These are phyloP conservation scores for Dioctria linearis DNA, from an alignment of 2,888 invertebrate species.

Conservation along the genomic window DNA sequence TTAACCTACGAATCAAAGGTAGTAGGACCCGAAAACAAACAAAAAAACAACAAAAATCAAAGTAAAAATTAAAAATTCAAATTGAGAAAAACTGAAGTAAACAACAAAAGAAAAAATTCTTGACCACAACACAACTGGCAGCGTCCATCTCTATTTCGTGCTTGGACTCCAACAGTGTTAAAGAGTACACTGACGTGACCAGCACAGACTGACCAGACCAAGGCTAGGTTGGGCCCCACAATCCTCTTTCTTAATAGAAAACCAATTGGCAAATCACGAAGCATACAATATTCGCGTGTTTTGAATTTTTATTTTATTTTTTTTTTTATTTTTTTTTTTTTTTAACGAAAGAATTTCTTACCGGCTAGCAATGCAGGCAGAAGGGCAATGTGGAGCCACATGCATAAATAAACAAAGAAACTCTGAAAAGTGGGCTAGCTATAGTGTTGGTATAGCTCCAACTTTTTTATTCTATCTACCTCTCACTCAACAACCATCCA, in stretches of 20 bases:
- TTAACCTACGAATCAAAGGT: neutral
- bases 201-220: too few species aligned
- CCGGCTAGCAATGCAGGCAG: neutral
- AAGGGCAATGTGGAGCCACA: too few species aligned
- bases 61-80: too few species aligned
- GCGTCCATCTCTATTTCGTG: neutral
- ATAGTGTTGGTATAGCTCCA: neutral
- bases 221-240: neutral
- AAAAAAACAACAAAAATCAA: too few species aligned
- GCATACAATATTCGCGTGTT: neutral
- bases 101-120: neutral
- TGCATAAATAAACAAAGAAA: neutral
- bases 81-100: neutral
- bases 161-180: neutral
- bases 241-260: neutral
- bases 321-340: neutral
- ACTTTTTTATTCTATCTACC: neutral
- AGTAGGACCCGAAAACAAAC: neutral
- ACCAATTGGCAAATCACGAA: slow-evolving; percentile 1
- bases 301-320: neutral
- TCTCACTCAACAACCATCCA: slow-evolving; percentile 37
- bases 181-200: neutral
- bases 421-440: neutral
- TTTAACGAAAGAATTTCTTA: neutral
- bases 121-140: too few species aligned